Base-by-base conservation (phyloP, 1,140 invertebrate genomes). In the Drosophila burlai region DNA sequence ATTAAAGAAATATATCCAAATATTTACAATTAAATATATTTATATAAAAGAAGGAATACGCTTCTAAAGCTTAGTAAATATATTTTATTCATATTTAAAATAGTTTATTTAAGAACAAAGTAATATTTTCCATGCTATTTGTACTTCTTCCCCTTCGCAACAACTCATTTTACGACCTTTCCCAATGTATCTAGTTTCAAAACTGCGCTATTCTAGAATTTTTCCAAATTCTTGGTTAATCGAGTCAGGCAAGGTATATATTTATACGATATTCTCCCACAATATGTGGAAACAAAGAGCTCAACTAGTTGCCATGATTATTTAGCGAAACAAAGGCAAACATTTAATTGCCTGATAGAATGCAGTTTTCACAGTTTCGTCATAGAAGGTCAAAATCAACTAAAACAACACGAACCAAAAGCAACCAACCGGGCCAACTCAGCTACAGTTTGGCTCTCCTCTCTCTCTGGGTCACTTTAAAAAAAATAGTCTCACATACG, bases 401-500 rank as follows among this genome's bases (percentile, higher is more conserved):
- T 60, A 66, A 50, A 83, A 83, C 50, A 84, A 84, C 82, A 84
- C 82, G 82, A 84, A 82, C 82, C 42, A 67, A 69, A 57, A 21
- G 18, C n/a, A 21, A 15, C n/a, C 50, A 54, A 54, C 31, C 50
- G 8, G 24, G 34, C 40, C 24, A 45, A 54, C 47, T 40, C 9
- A 15, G 26, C 18, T 3, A 2, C n/a, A 21, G 7, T 4, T 24
- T 2, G 29, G 26, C 47, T 62, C 63, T 50, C 50, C 55, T 81
- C 77, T 81, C 49, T 81, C 77, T 81, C 49, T 81, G 61, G 74
- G 83, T 85, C 82, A 81, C 62, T 84, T 69, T 42, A 36, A 66
- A 79, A 66, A 79, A 79, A 78, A 85, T 84, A 74, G 79, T 81
- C 74, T 78, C 82, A 85, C 82, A 85, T 79, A 78, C 49, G 11